A percentile compares a stretch with the other conserved stretches of the same genome.
These are phyloP conservation scores for Tridacna gigas DNA, from an alignment of 2,888 invertebrate genomes.

Conservation along the genomic window DNA sequence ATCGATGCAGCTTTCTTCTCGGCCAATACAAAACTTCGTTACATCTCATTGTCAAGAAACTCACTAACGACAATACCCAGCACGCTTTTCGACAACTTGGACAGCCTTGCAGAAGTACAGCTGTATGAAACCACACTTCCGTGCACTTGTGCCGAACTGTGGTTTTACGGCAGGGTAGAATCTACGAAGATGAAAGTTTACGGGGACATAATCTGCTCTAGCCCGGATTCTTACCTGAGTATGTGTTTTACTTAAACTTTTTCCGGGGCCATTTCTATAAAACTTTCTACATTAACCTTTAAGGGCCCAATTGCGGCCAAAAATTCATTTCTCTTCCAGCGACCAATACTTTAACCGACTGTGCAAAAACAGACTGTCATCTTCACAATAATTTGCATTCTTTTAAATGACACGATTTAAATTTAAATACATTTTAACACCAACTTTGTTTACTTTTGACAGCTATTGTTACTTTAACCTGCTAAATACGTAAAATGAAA, in stretches of 20 bases:
- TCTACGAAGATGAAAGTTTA: constrained; percentile 42
- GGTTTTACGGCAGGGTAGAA: constrained; percentile 42
- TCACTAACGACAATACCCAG: constrained; percentile 41
- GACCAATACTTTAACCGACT: no score
- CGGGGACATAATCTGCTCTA: constrained; percentile 51
- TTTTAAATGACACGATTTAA: no score
- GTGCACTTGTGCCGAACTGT: constrained; percentile 50
- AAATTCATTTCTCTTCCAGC: no score
- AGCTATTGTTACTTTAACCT: no score
- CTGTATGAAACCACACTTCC: constrained; percentile 43
- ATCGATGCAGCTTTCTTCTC: constrained; percentile 33
- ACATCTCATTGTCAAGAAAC: constrained; percentile 49
- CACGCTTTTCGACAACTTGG: constrained; percentile 40
- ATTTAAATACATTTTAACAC: no score
- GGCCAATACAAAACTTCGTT: constrained; percentile 41
- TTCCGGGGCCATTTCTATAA: no score
- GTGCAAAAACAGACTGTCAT: no score
- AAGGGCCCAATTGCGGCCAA: no score
- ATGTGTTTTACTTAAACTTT: neutral
- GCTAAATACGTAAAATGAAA: no score
- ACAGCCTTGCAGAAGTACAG: constrained; percentile 50
- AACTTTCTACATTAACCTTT: no score
- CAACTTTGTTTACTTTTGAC: no score
- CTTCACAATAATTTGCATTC: no score
- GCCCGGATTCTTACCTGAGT: constrained; percentile 30